Evolutionary conservation across 2,888 invertebrate genomes (phyloP).

Genomic region (Lasiommata megera): DNA sequence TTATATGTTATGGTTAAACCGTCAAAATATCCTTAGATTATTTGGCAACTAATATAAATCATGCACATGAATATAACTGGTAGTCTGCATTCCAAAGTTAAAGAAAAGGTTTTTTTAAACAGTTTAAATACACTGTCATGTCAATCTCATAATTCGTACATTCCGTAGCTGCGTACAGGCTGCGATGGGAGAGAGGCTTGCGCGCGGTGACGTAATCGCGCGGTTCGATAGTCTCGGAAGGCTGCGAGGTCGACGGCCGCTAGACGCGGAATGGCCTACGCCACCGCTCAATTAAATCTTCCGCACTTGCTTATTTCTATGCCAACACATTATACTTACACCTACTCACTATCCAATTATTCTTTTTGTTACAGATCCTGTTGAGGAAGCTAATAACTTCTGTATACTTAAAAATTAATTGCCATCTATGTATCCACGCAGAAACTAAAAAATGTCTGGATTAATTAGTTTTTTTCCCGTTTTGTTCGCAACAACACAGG

Average conservation of each 20-base stretch:
- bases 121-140: slow-evolving; percentile 11
- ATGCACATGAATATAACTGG: no score
- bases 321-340: slow-evolving; percentile 12
- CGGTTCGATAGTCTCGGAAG: slow-evolving; percentile 63
- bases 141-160: slow-evolving; percentile 15
- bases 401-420: no score
- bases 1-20: no score
- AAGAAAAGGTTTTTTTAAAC: no score
- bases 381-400: no score
- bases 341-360: slow-evolving; percentile 1
- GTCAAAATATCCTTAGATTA: no score
- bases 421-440: not conserved
- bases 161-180: slow-evolving; percentile 22
- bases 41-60: no score
- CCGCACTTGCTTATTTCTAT: slow-evolving; percentile 52
- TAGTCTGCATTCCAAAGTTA: no score
- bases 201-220: slow-evolving; percentile 67
- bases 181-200: slow-evolving; percentile 46
- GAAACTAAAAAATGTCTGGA: not conserved
- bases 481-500: no score
- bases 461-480: no score
- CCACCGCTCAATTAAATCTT: slow-evolving; percentile 74
- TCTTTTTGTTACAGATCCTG: not conserved
- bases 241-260: slow-evolving; percentile 72
- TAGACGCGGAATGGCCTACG: slow-evolving; percentile 78